phyloP scores from a whole-genome alignment of 2,113 vertebrate genomes.

The Callopanchax toddi region DNA sequence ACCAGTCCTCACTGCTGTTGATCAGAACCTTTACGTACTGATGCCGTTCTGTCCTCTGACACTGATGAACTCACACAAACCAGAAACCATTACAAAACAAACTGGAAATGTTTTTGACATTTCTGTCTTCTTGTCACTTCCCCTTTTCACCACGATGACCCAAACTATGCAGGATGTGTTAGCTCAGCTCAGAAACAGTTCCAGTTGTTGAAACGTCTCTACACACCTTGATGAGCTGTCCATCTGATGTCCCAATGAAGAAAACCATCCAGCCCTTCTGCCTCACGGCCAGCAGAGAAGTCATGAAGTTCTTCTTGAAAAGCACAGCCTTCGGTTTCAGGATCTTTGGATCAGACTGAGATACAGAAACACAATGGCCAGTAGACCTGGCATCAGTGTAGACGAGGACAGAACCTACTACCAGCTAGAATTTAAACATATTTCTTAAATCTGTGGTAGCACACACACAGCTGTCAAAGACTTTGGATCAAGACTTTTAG shows the following conservation, averaged over 20 bases:
- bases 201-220: background rate
- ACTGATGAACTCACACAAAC: too few relatives aligned
- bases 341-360: background rate
- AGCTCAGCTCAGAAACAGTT: background rate
- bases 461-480: background rate
- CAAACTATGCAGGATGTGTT: background rate
- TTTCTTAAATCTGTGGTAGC: too few relatives aligned
- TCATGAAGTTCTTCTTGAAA: conserved; percentile 81
- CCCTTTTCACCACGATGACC: too few relatives aligned
- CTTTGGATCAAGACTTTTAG: too few relatives aligned
- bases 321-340: conserved; percentile 67
- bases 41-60: too few relatives aligned
- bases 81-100: too few relatives aligned
- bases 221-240: conserved; percentile 89
- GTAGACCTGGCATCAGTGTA: background rate
- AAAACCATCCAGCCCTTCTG: conserved; percentile 82
- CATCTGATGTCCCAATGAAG: conserved; percentile 87
- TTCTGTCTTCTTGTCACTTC: too few relatives aligned
- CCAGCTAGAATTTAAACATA: too few relatives aligned
- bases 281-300: conserved; percentile 84
- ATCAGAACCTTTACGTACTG: too few relatives aligned
- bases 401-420: too few relatives aligned
- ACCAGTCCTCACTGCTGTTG: too few relatives aligned
- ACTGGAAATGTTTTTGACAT: too few relatives aligned
- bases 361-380: background rate